Base-by-base conservation (phyloP, 2,113 vertebrate genomes). In the Xenus cinereus region DNA sequence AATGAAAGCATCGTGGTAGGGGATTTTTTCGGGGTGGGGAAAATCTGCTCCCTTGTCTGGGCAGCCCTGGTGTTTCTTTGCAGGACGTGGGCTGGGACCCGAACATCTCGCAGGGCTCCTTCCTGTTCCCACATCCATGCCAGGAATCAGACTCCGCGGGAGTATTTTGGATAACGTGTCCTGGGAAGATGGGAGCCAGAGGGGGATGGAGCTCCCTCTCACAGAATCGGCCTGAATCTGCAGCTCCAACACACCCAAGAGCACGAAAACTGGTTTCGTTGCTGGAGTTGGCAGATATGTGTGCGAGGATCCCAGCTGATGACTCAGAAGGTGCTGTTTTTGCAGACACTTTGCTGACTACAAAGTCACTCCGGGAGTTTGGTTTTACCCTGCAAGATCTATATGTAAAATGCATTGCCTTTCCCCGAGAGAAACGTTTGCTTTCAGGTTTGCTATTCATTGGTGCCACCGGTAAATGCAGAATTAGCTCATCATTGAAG, bases 101-200 rank as follows among this genome's bases (percentile, higher is more conserved):
- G 64, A 88, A n/a, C 51, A 84, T 96, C 88, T 97, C 7, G 0
- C 73, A 87, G 80, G 39, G 73, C 90, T 97, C 76, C 88, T 97
- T 97, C 92, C 89, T 96, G 94, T 97, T 95, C 79, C 57, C 86
- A 87, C 0, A 3, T 96, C 83, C 4, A 23, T 92, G 97, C 90
- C 93, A 95, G 95, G 84, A 97, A 30, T 69, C 0, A 6, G 83
- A 51, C 82, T 90, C 51, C 2, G 54, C 59, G 5, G 90, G 83
- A 92, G 84, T 76, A 79, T 90, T 96, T 95, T 0, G 37, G 90
- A 92, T 96, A 81, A 81, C 4, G 14, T 63, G 92, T 93, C 78
- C 84, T 51, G 87, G 80, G 93, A 90, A 93, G 75, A 32, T 0
- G 3, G 64, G 83, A 94, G 51, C 79, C 28, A 0, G 91, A 35